Conservation (phyloP, 2,113 vertebrate species). For the Zapus hudsonius region DNA sequence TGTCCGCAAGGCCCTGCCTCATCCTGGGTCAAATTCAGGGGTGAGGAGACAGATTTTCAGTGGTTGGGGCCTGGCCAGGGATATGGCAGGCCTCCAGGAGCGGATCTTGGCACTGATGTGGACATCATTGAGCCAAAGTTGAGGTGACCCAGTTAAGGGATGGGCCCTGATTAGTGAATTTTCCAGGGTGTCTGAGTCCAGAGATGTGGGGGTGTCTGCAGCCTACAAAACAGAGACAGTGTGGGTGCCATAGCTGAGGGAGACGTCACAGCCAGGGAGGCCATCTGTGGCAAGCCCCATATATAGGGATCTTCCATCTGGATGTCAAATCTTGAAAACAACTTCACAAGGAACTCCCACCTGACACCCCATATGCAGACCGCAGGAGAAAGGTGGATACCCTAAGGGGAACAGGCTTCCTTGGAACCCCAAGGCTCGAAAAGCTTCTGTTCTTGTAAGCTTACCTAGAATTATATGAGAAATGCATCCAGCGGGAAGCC, state of each 20-base stretch:
- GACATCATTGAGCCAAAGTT: neutral
- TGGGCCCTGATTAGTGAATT: neutral
- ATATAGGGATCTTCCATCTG: neutral
- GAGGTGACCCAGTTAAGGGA: neutral
- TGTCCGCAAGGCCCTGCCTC: neutral
- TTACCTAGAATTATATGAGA: neutral
- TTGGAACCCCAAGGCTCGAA: neutral
- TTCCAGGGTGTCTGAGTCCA: neutral
- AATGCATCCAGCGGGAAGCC: neutral
- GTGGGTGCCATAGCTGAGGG: neutral
- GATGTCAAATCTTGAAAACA: neutral
- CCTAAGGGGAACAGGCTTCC: no score
- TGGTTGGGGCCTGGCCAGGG: neutral
- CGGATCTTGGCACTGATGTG: neutral
- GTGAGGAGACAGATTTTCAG: neutral
- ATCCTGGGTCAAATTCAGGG: neutral
- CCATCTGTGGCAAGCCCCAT: accelerated
- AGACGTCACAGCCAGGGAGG: neutral
- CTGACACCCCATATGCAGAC: neutral
- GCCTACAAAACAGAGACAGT: neutral
- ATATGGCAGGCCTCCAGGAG: neutral
- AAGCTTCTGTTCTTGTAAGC: neutral
- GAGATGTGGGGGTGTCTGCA: neutral
- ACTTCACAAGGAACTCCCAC: neutral
- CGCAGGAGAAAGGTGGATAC: neutral